Evolutionary conservation across 2,797 vertebrate genomes (phyloP), one percentile per base, ranked within the genome.

Genomic region (Protosalanx chinensis): DNA sequence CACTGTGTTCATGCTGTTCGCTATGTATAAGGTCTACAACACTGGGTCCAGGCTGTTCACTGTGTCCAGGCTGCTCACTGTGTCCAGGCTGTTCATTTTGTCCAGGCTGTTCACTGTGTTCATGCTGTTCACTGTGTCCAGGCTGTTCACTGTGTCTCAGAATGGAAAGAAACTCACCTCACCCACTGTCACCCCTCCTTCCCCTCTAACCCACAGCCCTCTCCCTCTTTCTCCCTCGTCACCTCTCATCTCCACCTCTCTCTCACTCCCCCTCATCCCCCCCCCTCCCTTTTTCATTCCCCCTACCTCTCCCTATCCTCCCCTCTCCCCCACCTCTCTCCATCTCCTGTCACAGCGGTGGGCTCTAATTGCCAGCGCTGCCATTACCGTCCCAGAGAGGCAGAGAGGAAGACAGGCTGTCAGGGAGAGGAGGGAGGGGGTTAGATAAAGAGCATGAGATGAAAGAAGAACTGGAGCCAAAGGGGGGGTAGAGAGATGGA

Each of bases 301-400:
- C 8, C 37, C 23, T 33, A 30, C 53, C 18, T 33, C 15, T 37
- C 61, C 37, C 62, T 56, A 27, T 67, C 15, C 13, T 16, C 68
- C 5, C 67, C 35, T 51, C 49, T 51, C 13, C 65, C 41, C 62
- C 41, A 35, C 37, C 63, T 65, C 73, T 60, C 59, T 29, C 30
- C 67, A 30, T 32, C 66, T 58, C 53, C 72, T 75, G 74, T 79
- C 74, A 84, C 80, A 76, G 71, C 29, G 5, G 68, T 67, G 33
- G 68, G 68, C 71, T 64, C 67, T 83, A 83, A 84, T 85, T 77
- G 73, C 74, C 75, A 56, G 62, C 73, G 74, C 56, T 61, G 65
- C 70, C 56, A 32, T 15, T 67, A 68, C 58, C 30, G 74, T 27
- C 29, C 15, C 15, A 73, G 37, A 29, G 65, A 81, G 72, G 57